Evolutionary conservation across 1,140 invertebrate species (phyloP).

Genomic region (Belonocnema kinseyi): DNA sequence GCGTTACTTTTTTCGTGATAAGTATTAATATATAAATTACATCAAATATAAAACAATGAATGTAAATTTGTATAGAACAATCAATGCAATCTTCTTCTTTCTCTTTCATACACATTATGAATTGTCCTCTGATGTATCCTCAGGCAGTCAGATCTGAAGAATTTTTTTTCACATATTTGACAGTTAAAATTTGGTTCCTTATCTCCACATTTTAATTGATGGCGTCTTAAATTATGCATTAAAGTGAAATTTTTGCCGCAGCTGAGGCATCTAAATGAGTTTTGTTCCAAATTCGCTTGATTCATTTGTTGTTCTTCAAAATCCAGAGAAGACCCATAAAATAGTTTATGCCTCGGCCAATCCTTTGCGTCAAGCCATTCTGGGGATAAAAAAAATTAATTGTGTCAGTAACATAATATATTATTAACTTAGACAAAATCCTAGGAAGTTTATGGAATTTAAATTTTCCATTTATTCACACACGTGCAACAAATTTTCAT

Average conservation of each 20-base stretch:
- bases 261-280: not conserved
- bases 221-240: slow-evolving; percentile 20
- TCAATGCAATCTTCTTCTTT: slow-evolving; percentile 9
- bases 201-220: slow-evolving; percentile 17
- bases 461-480: not conserved
- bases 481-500: not conserved
- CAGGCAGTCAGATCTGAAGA: slow-evolving; percentile 3
- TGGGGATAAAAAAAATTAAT: slow-evolving; percentile 7
- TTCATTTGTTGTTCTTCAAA: not conserved
- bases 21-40: too few relatives aligned
- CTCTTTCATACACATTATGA: slow-evolving; percentile 16
- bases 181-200: slow-evolving; percentile 15
- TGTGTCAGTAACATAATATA: not conserved
- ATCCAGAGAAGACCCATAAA: not conserved
- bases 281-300: not conserved
- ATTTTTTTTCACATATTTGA: slow-evolving; percentile 21
- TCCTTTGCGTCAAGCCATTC: not conserved
- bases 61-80: not conserved
- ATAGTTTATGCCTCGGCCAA: slow-evolving; percentile 15
- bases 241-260: slow-evolving; percentile 6
- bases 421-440: not conserved
- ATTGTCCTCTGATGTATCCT: slow-evolving; percentile 18
- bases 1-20: too few relatives aligned
- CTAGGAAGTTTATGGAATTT: not conserved
- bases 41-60: too few relatives aligned